These are phyloP conservation scores for Agriotes lineatus DNA, from an alignment of 2,888 invertebrate species.

Conservation along the genomic window DNA sequence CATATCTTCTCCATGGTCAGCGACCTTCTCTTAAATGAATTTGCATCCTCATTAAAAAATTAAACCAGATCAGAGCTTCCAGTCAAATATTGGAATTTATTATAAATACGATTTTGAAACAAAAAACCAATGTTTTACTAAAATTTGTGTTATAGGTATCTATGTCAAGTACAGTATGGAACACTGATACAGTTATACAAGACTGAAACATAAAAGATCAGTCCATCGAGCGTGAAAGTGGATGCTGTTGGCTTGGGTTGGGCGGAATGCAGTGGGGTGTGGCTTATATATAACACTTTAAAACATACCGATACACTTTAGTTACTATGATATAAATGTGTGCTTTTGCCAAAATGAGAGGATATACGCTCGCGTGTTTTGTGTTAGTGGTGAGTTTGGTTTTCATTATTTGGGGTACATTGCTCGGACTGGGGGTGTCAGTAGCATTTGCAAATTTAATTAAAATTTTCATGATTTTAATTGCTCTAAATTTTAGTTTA, in stretches of 20 bases:
- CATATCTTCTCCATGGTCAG: no score
- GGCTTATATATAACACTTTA: constrained; percentile 52
- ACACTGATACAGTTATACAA: constrained; percentile 29
- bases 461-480: no score
- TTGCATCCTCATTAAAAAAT: no score
- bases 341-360: constrained; percentile 36
- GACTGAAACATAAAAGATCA: constrained; percentile 29
- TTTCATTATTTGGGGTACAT: background rate
- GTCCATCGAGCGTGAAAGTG: constrained; percentile 51
- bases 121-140: background rate
- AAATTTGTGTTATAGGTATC: constrained; percentile 26
- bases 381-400: constrained; percentile 40
- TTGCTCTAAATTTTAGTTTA: no score
- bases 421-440: no score
- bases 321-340: constrained; percentile 47
- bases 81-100: background rate
- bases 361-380: constrained; percentile 35
- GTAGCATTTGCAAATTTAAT: no score
- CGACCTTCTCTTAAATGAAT: no score
- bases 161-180: constrained; percentile 41
- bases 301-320: constrained; percentile 45
- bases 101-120: background rate
- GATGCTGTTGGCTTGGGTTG: constrained; percentile 47
- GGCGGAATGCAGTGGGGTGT: constrained; percentile 54
- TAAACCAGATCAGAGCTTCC: no score